A percentile compares a stretch with the other conserved stretches of the same genome.
phyloP scores from a whole-genome alignment of 2,888 invertebrate species.

The Choristoneura rosaceana region DNA sequence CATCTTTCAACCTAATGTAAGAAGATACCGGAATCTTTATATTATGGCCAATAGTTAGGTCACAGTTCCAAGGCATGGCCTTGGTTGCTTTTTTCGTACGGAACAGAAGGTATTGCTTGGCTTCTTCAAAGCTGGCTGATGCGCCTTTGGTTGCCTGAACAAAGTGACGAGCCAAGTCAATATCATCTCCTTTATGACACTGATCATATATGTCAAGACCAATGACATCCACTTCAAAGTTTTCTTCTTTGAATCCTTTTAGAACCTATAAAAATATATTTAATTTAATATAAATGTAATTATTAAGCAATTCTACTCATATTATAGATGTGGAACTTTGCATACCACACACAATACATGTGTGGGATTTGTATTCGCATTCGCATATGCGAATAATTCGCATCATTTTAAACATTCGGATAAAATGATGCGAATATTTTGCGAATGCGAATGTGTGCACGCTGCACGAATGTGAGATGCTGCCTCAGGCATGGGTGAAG shows the following conservation, averaged over 20 bases:
- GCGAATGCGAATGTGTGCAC: too few species aligned
- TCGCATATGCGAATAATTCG: too few species aligned
- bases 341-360: too few species aligned
- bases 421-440: too few species aligned
- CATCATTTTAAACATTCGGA: too few species aligned
- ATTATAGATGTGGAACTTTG: too few species aligned
- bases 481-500: too few species aligned
- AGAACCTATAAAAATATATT: constrained; percentile 67
- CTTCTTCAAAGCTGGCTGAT: constrained; percentile 85
- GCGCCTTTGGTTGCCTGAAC: constrained; percentile 74
- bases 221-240: constrained; percentile 87
- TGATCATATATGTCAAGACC: constrained; percentile 79
- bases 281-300: background rate
- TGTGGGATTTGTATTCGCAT: too few species aligned
- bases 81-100: constrained; percentile 81
- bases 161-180: constrained; percentile 66
- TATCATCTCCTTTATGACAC: constrained; percentile 60
- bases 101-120: constrained; percentile 85
- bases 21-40: constrained; percentile 87
- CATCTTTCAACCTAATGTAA: constrained; percentile 82
- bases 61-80: constrained; percentile 87
- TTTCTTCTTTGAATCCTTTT: constrained; percentile 81
- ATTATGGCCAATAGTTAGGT: constrained; percentile 85
- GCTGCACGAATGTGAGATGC: too few species aligned
- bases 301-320: too few species aligned